phyloP scores from a whole-genome alignment of 30 jellyfish, hydroid and myxozoan species.

The Sanderia malayensis region DNA sequence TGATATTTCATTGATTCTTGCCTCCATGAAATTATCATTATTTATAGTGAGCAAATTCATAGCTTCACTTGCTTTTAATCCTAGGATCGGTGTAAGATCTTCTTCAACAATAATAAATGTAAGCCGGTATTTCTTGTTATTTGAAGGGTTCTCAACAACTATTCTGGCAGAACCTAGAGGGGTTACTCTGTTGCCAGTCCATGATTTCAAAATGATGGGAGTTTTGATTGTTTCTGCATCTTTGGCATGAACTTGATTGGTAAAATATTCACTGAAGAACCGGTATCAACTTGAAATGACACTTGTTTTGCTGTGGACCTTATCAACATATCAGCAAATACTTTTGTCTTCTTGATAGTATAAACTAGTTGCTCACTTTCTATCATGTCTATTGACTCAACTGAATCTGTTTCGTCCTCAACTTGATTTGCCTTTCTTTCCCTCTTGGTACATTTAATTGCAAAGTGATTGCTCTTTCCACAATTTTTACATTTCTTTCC shows the following conservation, averaged over 20 bases:
- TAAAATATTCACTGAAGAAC: slow-evolving; percentile 40
- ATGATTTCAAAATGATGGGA: slow-evolving; percentile 5
- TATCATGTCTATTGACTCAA: slow-evolving; percentile 26
- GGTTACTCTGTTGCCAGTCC: slow-evolving; percentile 41
- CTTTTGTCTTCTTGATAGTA: slow-evolving; percentile 33
- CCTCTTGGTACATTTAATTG: slow-evolving; percentile 29
- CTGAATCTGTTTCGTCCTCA: slow-evolving; percentile 37
- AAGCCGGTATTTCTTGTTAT: slow-evolving; percentile 34
- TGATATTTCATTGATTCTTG: slow-evolving; percentile 37
- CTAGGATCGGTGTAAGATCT: slow-evolving; percentile 48
- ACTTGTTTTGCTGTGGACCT: slow-evolving; percentile 51
- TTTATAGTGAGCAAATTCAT: slow-evolving; percentile 44
- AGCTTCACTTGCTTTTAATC: slow-evolving; percentile 47
- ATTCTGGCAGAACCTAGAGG: slow-evolving; percentile 35
- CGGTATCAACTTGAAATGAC: no score
- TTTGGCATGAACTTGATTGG: slow-evolving; percentile 27
- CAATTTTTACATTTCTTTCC: slow-evolving; percentile 44
- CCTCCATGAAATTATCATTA: slow-evolving; percentile 40
- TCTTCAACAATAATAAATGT: slow-evolving; percentile 38
- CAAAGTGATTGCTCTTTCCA: slow-evolving; percentile 46
- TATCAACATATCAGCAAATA: slow-evolving; percentile 40
- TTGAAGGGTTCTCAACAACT: slow-evolving; percentile 12
- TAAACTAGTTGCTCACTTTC: slow-evolving; percentile 35
- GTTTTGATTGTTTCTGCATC: not conserved
- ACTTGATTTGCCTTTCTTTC: slow-evolving; percentile 31